These are phyloP conservation scores for Sylvicapra grimmia DNA, from an alignment of 2,113 vertebrate species.

Conservation along the genomic window DNA sequence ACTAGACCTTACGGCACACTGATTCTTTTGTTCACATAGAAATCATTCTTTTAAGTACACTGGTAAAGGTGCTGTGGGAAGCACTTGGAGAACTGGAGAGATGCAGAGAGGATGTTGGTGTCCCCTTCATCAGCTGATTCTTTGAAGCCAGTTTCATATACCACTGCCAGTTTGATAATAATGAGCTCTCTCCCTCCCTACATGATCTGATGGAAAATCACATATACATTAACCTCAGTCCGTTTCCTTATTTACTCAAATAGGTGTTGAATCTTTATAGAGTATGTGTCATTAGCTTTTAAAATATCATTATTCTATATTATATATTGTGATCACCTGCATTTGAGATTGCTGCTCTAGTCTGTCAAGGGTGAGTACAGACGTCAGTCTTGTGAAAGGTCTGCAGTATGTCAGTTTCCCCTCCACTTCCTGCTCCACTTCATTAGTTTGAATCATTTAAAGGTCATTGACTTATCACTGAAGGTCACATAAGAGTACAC, in stretches of 20 bases:
- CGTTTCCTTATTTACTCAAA: not conserved
- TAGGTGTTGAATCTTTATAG: not conserved
- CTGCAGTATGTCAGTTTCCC: not conserved
- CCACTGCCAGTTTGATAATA: slow-evolving; percentile 4
- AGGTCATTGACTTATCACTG: not conserved
- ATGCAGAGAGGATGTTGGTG: not conserved
- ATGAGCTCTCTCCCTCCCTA: not conserved
- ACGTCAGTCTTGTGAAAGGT: not conserved
- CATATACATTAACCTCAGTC: not conserved
- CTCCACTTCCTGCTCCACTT: not conserved
- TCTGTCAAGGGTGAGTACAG: not conserved
- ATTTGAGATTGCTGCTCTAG: not conserved
- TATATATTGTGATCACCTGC: not conserved
- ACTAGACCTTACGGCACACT: not conserved
- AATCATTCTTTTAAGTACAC: slow-evolving; percentile 54
- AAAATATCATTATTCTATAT: not conserved
- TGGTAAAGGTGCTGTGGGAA: slow-evolving; percentile 42
- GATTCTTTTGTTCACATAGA: slow-evolving; percentile 33
- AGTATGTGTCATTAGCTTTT: not conserved
- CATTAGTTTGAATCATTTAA: not conserved
- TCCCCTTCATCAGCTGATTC: not conserved
- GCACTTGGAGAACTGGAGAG: slow-evolving; percentile 6
- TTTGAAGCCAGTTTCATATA: not conserved
- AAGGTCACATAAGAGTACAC: not conserved
- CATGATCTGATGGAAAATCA: not conserved